Evolutionary conservation across 2,113 vertebrate species (phyloP).

Genomic region (Triplophysa siluroides): DNA sequence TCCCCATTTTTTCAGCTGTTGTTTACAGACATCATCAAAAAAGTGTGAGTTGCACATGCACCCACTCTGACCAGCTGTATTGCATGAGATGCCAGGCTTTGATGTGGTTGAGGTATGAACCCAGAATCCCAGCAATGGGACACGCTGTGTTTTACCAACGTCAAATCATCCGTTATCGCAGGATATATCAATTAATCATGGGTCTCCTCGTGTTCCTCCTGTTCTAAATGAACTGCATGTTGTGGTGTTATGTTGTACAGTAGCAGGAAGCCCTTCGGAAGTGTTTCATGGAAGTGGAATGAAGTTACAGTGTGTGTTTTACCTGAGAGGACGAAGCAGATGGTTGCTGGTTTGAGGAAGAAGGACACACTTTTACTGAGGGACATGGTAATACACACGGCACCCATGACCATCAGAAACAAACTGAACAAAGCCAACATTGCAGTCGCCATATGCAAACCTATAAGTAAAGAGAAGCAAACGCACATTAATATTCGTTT

Average conservation of each 20-base stretch:
- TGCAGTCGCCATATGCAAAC: constrained; percentile 79
- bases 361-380: constrained; percentile 85
- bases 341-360: constrained; percentile 85
- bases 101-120: not conserved
- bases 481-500: constrained; percentile 57
- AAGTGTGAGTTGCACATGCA: not conserved
- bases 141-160: not conserved
- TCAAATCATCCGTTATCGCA: not conserved
- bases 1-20: not conserved
- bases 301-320: not conserved
- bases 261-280: not conserved
- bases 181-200: not conserved
- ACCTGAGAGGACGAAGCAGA: constrained; percentile 88
- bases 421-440: constrained; percentile 81
- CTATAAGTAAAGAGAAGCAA: constrained; percentile 60
- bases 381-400: constrained; percentile 84
- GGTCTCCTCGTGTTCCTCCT: too few relatives aligned
- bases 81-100: not conserved
- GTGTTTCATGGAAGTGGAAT: not conserved
- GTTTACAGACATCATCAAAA: not conserved
- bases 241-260: constrained; percentile 4
- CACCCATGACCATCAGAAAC: constrained; percentile 81
- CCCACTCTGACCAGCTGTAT: not conserved
- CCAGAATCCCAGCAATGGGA: constrained; percentile 11
- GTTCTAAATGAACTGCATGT: not conserved